These are phyloP conservation scores for Mechanitis mazaeus DNA, from an alignment of 2,888 invertebrate genomes.

Conservation along the genomic window DNA sequence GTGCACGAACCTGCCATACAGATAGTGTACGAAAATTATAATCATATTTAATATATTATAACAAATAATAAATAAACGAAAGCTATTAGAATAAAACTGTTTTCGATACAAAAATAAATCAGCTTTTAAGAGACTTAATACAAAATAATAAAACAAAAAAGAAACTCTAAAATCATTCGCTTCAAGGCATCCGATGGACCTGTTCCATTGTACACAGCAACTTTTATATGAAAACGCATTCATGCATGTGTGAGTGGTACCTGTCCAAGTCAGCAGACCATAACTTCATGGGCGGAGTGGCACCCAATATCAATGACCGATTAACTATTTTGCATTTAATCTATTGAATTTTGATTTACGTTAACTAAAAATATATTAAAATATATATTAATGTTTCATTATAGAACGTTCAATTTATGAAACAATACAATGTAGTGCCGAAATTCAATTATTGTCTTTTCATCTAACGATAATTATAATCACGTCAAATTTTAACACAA, in stretches of 20 bases:
- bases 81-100: no score
- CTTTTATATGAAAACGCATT: slow-evolving; percentile 29
- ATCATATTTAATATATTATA: no score
- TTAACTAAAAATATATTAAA: no score
- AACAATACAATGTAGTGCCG: no score
- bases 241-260: slow-evolving; percentile 38
- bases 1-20: no score
- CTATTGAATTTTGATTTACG: neutral
- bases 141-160: neutral
- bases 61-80: no score
- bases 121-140: no score
- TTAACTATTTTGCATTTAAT: slow-evolving; percentile 18
- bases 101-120: no score
- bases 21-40: no score
- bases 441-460: neutral
- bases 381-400: no score
- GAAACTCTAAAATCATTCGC: neutral
- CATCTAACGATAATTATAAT: neutral
- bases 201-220: slow-evolving; percentile 21
- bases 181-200: slow-evolving; percentile 1
- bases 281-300: slow-evolving; percentile 53
- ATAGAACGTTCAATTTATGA: no score
- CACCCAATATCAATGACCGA: slow-evolving; percentile 46
- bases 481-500: neutral
- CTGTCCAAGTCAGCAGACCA: slow-evolving; percentile 56